phyloP scores from a whole-genome alignment of 1,140 invertebrate genomes.

The Globodera rostochiensis region DNA sequence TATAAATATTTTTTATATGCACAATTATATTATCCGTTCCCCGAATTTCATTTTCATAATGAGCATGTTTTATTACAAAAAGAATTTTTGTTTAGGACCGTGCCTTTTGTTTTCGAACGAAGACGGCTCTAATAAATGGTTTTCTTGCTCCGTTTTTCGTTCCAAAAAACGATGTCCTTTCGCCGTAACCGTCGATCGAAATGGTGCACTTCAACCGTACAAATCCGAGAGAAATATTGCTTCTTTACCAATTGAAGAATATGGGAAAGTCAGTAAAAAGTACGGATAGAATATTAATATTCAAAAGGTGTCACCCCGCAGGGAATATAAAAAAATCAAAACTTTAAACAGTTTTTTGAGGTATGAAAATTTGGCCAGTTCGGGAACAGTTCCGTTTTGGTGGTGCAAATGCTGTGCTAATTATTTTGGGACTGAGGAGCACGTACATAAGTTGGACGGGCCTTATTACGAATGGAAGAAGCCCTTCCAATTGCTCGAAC shows the following conservation, averaged over 20 bases:
- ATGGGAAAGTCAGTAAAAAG: constrained; percentile 3
- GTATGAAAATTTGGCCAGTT: constrained; percentile 15
- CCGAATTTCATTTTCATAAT: too few species aligned
- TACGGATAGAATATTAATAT: background rate
- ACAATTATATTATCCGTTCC: background rate
- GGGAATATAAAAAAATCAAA: background rate
- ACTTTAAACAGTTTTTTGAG: background rate
- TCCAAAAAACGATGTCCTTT: constrained; percentile 21
- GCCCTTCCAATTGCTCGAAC: constrained; percentile 20
- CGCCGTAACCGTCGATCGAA: background rate
- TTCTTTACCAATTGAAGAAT: constrained; percentile 20
- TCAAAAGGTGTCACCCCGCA: background rate
- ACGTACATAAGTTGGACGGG: background rate
- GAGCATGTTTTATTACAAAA: too few species aligned
- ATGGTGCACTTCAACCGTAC: background rate
- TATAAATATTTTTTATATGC: constrained; percentile 1
- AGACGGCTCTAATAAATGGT: constrained; percentile 8
- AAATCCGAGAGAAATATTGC: background rate
- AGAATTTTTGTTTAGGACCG: constrained; percentile 12
- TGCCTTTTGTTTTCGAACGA: constrained; percentile 25
- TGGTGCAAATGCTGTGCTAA: constrained; percentile 17
- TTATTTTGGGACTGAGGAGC: background rate
- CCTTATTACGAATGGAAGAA: constrained; percentile 1
- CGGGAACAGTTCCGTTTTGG: background rate
- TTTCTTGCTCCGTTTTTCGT: constrained; percentile 27